Evolutionary conservation across 2,113 vertebrate species (phyloP).

Genomic region (Dunckerocampus dactyliophorus): DNA sequence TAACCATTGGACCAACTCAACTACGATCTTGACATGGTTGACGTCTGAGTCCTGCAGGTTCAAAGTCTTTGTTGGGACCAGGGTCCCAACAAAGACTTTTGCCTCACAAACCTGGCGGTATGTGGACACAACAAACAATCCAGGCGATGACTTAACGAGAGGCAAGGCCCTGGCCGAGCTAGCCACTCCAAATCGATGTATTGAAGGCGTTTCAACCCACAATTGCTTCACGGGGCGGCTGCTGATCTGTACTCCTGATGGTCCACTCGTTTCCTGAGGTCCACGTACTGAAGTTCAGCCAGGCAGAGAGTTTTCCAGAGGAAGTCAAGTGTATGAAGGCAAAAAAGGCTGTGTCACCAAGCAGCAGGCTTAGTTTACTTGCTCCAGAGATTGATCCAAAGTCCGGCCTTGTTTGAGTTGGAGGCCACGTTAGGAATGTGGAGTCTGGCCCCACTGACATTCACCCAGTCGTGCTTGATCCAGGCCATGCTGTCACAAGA

Average conservation of each 20-base stretch:
- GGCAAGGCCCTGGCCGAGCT: neutral
- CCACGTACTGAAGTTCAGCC: neutral
- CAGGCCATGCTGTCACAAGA: too few species aligned
- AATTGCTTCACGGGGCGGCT: neutral
- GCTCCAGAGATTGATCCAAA: neutral
- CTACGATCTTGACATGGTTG: neutral
- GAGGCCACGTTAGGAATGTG: neutral
- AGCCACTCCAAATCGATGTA: too few species aligned
- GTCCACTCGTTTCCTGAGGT: neutral
- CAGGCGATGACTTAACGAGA: neutral
- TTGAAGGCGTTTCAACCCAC: neutral
- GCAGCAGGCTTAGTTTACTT: neutral
- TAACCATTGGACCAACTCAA: neutral
- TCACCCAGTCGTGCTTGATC: neutral
- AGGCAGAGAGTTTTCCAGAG: neutral
- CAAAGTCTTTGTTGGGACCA: neutral
- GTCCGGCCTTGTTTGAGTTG: neutral
- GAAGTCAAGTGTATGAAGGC: too few species aligned
- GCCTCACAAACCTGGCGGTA: neutral
- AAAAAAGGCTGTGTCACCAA: neutral
- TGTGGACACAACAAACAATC: neutral
- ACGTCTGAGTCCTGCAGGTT: neutral
- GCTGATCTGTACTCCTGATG: neutral
- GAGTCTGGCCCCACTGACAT: neutral
- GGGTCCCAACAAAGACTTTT: neutral